phyloP scores from a whole-genome alignment of 2,113 vertebrate species.

The Opisthocomus hoazin region DNA sequence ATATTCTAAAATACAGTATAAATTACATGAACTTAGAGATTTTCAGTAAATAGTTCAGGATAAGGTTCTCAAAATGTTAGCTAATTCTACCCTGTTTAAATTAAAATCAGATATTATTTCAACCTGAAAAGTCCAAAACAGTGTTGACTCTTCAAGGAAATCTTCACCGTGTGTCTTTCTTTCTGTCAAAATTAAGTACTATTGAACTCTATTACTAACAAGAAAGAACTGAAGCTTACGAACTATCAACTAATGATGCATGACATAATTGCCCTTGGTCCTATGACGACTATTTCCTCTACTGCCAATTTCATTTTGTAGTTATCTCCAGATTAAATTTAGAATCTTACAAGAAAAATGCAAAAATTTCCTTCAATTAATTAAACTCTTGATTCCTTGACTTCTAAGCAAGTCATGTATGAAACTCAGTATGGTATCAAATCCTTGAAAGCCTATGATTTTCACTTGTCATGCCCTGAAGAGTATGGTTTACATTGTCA shows the following conservation, averaged over 20 bases:
- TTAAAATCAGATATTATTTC: background rate
- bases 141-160: background rate
- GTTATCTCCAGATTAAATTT: background rate
- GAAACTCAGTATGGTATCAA: background rate
- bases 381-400: background rate
- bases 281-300: background rate
- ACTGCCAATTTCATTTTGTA: background rate
- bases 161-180: background rate
- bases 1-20: background rate
- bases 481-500: background rate
- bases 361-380: background rate
- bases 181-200: background rate
- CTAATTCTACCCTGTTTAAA: background rate
- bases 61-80: background rate
- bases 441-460: background rate
- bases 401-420: background rate
- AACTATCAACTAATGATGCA: background rate
- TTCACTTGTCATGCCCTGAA: background rate
- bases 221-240: background rate
- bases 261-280: background rate
- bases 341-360: background rate
- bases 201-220: background rate
- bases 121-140: background rate
- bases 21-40: background rate
- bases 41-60: background rate